Evolutionary conservation across 2,797 vertebrate genomes (phyloP).

Genomic region (Podarcis lilfordi): DNA sequence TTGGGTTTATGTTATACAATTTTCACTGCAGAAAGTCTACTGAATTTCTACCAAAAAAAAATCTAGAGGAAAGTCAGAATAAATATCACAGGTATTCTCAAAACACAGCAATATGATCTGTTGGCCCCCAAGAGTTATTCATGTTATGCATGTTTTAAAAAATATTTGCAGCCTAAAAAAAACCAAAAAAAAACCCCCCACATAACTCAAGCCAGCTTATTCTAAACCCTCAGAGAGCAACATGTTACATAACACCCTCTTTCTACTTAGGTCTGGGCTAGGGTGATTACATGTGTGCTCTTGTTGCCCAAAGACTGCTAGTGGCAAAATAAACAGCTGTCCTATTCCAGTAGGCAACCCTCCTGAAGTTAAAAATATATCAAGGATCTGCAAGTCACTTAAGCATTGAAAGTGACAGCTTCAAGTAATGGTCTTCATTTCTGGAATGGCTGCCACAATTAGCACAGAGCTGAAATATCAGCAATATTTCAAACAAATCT

Average conservation of each 20-base stretch:
- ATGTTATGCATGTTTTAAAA: background rate
- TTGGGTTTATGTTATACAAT: background rate
- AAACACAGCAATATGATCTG: background rate
- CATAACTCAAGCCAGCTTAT: constrained; percentile 7
- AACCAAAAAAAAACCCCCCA: background rate
- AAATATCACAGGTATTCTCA: constrained; percentile 36
- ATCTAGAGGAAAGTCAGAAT: background rate
- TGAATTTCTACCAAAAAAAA: background rate
- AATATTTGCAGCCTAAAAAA: constrained; percentile 9
- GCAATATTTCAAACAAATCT: background rate
- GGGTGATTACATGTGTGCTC: constrained; percentile 14
- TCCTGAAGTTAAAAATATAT: constrained; percentile 29
- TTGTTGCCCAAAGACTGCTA: background rate
- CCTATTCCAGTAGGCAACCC: background rate
- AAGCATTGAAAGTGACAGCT: background rate
- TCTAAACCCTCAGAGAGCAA: constrained; percentile 24
- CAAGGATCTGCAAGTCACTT: background rate
- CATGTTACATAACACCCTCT: constrained; percentile 26
- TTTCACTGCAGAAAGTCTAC: constrained; percentile 5
- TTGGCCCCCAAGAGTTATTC: background rate
- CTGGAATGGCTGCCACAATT: background rate
- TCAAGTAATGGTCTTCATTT: background rate
- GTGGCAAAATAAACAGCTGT: constrained; percentile 1
- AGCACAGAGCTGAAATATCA: background rate
- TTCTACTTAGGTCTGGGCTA: constrained; percentile 4